Percentiles rank a stretch among this genome's conserved stretches.
Conservation (phyloP, 2,888 invertebrate species). For the Alloscopus bannaensis region DNA sequence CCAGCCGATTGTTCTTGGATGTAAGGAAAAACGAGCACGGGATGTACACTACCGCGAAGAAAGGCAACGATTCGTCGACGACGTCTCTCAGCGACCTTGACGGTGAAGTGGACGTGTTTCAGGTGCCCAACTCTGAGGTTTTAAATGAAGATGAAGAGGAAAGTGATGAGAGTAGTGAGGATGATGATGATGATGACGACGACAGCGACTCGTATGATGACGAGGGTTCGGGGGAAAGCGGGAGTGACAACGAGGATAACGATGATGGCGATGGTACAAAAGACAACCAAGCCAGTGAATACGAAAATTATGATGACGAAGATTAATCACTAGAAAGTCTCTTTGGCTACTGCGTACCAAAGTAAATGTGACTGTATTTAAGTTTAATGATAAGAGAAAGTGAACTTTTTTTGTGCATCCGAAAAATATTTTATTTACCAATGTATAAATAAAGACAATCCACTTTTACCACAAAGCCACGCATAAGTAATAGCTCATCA, state of each 20-base stretch:
- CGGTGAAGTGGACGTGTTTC: constrained; percentile 39
- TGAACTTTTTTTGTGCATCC: too few species aligned
- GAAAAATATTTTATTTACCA: too few species aligned
- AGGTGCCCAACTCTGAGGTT: constrained; percentile 12
- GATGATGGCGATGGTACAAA: constrained; percentile 5
- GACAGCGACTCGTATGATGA: constrained; percentile 8
- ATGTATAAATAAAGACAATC: too few species aligned
- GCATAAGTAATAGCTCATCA: too few species aligned
- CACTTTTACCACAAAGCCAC: too few species aligned
- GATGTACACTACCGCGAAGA: constrained; percentile 12
- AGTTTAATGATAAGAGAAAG: too few species aligned
- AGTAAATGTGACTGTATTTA: too few species aligned
- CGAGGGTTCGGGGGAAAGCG: neutral
- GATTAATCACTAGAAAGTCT: too few species aligned
- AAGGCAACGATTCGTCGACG: neutral
- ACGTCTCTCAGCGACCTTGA: neutral
- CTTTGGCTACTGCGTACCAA: too few species aligned
- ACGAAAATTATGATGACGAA: too few species aligned
- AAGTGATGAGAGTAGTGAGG: neutral
- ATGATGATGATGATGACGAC: constrained; percentile 5
- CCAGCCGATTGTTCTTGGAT: constrained; percentile 32
- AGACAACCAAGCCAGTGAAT: too few species aligned
- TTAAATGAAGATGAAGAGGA: constrained; percentile 41
- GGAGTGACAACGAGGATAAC: neutral
- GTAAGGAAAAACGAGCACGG: constrained; percentile 36